Evolutionary conservation across 2,113 vertebrate genomes (phyloP), one percentile per base, ranked within the genome.

Genomic region (Proterorhinus semilunaris): DNA sequence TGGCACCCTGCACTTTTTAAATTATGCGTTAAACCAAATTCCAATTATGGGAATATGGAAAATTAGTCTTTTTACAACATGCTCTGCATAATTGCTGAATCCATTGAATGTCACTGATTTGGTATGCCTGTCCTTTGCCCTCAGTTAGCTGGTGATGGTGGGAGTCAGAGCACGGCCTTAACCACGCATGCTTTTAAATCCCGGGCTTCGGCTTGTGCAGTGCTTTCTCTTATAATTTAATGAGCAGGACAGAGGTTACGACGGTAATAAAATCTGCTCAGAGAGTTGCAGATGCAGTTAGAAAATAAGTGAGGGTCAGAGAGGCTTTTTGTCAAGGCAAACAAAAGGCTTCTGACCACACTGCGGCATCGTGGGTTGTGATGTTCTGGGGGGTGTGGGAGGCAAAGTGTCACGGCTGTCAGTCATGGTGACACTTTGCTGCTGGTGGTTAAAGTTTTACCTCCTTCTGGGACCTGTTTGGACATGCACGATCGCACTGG

Each of bases 381-480:
- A 64, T 79, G 62, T 80, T 65, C 64, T 73, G 61, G 57, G 65
- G 54, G 27, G 27, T 36, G 27, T 36, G 27, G 27, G 27, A 5
- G 27, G 71, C 63, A 52, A 76, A 72, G 74, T 80, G 81, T 69
- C 78, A 73, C 64, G 42, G 66, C 66, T 76, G 67, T 61, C 50
- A 67, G 76, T 74, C 68, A 58, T 4, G 5, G 48, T 5, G 69
- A 74, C 69, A 8, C 66, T 72, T 74, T 74, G 66, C 78, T 10
- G 66, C 78, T 71, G 80, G 45, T 65, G 54, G 75, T 72, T 81
- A 78, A 85, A 82, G 83, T 75, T 81, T 76, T 78, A 15, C 67
- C 53, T 66, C 61, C 27, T 68, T 72, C 69, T 58, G 61, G 79
- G 66, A 85, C 79, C 66, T 53, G 68, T 66, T 80, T 65, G 49